Percentiles rank a stretch among this genome's conserved stretches.
These are phyloP conservation scores for Panagrolaimus sp. DNA, from an alignment of 1,140 invertebrate genomes.

Conservation along the genomic window DNA sequence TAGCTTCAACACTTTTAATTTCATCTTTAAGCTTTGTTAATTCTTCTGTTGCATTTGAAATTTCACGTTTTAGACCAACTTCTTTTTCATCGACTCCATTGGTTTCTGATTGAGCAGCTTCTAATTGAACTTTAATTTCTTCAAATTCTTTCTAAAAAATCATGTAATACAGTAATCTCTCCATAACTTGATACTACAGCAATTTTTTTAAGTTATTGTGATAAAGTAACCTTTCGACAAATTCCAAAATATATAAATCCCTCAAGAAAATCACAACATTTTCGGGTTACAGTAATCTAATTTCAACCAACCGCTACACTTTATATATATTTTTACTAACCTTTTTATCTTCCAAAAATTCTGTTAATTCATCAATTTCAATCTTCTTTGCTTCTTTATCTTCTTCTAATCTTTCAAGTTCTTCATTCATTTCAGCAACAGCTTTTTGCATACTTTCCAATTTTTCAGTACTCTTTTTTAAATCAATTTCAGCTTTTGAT, in stretches of 20 bases:
- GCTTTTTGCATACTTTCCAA: conserved; percentile 24
- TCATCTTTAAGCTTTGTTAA: conserved; percentile 62
- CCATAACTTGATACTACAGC: too few relatives aligned
- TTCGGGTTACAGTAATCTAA: neutral
- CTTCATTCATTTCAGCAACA: conserved; percentile 10
- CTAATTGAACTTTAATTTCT: conserved; percentile 31
- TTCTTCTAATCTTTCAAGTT: conserved; percentile 31
- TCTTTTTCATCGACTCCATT: conserved; percentile 65
- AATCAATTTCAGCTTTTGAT: conserved; percentile 2
- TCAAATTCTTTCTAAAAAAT: conserved; percentile 59
- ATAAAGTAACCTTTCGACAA: too few relatives aligned
- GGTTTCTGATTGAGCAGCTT: conserved; percentile 66
- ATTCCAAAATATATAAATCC: too few relatives aligned
- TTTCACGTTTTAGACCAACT: conserved; percentile 65
- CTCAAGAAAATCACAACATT: too few relatives aligned
- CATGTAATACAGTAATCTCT: too few relatives aligned
- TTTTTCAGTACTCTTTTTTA: conserved; percentile 13
- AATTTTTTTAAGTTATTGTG: too few relatives aligned
- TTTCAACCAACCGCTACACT: too few relatives aligned
- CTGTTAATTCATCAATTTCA: conserved; percentile 61
- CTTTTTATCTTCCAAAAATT: conserved; percentile 23
- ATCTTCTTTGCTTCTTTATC: conserved; percentile 1
- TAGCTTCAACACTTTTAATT: neutral
- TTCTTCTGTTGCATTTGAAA: conserved; percentile 67
- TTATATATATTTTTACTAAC: too few relatives aligned